These are phyloP conservation scores for Poecilia latipinna DNA, from an alignment of 2,113 vertebrate genomes.

Conservation along the genomic window DNA sequence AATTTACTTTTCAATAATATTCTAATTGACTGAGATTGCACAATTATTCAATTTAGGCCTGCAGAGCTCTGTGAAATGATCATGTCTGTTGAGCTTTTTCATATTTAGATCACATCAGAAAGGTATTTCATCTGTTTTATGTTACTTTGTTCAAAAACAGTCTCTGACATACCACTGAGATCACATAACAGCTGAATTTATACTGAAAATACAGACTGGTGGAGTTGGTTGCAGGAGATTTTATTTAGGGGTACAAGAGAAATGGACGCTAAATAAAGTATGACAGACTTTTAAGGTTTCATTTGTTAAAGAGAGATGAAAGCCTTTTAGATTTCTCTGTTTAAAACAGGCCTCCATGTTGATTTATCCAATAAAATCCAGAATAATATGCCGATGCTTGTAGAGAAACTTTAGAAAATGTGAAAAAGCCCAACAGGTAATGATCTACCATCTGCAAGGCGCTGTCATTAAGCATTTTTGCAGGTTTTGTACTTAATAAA, in stretches of 20 bases:
- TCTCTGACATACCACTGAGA: not conserved
- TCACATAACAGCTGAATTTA: not conserved
- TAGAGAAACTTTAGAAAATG: not conserved
- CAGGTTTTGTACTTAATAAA: constrained; percentile 48
- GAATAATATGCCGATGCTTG: not conserved
- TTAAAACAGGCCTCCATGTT: not conserved
- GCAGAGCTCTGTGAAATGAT: not conserved
- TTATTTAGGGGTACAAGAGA: not conserved
- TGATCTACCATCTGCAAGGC: not conserved
- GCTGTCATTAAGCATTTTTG: constrained; percentile 44
- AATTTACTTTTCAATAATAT: not conserved
- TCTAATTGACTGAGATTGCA: not conserved
- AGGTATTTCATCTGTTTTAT: not conserved
- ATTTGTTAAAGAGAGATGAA: not conserved
- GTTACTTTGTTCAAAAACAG: not conserved
- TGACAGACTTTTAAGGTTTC: not conserved
- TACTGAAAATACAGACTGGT: not conserved
- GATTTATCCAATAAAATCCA: not conserved
- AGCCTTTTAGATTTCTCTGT: not conserved
- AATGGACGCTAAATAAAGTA: not conserved
- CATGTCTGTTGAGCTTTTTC: not conserved
- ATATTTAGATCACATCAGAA: not conserved
- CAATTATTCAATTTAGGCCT: constrained; percentile 38
- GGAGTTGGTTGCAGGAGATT: not conserved
- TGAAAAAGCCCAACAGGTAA: not conserved